Evolutionary conservation across 1,140 invertebrate species (phyloP).

Genomic region (Acromyrmex heyeri): DNA sequence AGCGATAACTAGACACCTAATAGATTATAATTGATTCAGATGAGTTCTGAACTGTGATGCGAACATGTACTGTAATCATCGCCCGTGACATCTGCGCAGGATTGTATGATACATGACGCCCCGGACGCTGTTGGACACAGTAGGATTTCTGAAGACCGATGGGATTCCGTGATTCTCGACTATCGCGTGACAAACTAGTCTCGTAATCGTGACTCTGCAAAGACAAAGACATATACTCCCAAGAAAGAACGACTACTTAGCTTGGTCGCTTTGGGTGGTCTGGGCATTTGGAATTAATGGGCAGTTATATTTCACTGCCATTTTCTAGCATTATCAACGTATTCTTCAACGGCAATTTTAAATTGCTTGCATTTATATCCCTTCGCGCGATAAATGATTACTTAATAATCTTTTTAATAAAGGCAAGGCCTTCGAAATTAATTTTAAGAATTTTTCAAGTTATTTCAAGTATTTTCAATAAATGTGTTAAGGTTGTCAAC

Average conservation of each 20-base stretch:
- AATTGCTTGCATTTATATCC: conserved; percentile 51
- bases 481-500: background rate
- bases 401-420: conserved; percentile 53
- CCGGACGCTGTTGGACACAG: conserved; percentile 24
- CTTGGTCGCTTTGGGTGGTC: conserved; percentile 15
- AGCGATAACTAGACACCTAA: background rate
- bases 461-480: background rate
- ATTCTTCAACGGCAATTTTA: conserved; percentile 54
- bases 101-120: conserved; percentile 36
- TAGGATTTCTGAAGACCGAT: conserved; percentile 59
- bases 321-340: conserved; percentile 55
- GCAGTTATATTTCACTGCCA: conserved; percentile 49
- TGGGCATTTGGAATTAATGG: conserved; percentile 60
- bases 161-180: conserved; percentile 54
- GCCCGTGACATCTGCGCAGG: conserved; percentile 44
- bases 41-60: conserved; percentile 31
- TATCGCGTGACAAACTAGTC: conserved; percentile 68
- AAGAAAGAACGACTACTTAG: conserved; percentile 67
- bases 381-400: conserved; percentile 13
- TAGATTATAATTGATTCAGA: conserved; percentile 33
- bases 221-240: conserved; percentile 63
- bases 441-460: background rate
- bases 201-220: conserved; percentile 63
- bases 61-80: conserved; percentile 15
- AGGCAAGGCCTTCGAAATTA: background rate